Conservation (phyloP, 2,888 invertebrate species). For the Eledone cirrhosa region DNA sequence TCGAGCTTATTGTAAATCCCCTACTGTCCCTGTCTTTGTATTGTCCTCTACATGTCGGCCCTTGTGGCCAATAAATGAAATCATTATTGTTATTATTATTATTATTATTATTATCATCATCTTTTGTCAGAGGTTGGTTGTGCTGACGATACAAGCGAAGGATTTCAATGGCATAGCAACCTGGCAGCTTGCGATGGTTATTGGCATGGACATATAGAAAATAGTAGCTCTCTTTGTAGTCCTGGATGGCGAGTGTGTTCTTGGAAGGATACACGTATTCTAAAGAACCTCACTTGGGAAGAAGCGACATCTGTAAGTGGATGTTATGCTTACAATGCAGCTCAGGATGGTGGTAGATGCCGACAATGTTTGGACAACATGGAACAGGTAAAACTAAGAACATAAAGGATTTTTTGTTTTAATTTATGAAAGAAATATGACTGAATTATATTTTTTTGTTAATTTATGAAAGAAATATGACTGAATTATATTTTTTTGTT, state of each 20-base stretch:
- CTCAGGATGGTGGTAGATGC: constrained; percentile 62
- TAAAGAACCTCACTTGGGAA: constrained; percentile 55
- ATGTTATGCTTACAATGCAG: constrained; percentile 62
- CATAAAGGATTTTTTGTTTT: too few species aligned
- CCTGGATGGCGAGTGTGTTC: constrained; percentile 61
- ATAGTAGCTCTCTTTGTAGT: constrained; percentile 52
- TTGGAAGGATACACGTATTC: constrained; percentile 45
- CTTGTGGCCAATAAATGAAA: too few species aligned
- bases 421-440: too few species aligned
- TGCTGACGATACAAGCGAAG: constrained; percentile 50
- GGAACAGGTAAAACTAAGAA: constrained; percentile 45
- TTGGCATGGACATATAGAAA: constrained; percentile 59
- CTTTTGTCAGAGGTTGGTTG: constrained; percentile 42
- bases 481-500: too few species aligned
- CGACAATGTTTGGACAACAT: constrained; percentile 53
- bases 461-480: too few species aligned
- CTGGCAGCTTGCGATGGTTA: constrained; percentile 57
- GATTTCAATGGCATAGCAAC: constrained; percentile 40
- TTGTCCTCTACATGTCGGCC: too few species aligned
- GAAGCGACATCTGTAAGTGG: constrained; percentile 55
- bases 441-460: too few species aligned
- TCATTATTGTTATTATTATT: too few species aligned
- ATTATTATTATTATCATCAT: too few species aligned
- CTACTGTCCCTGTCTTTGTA: too few species aligned
- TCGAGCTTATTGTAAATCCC: too few species aligned